Percentiles rank a stretch among this genome's conserved stretches.
These are phyloP conservation scores for Microcebus lehilahytsara DNA, from an alignment of 2,113 vertebrate genomes.

Conservation along the genomic window DNA sequence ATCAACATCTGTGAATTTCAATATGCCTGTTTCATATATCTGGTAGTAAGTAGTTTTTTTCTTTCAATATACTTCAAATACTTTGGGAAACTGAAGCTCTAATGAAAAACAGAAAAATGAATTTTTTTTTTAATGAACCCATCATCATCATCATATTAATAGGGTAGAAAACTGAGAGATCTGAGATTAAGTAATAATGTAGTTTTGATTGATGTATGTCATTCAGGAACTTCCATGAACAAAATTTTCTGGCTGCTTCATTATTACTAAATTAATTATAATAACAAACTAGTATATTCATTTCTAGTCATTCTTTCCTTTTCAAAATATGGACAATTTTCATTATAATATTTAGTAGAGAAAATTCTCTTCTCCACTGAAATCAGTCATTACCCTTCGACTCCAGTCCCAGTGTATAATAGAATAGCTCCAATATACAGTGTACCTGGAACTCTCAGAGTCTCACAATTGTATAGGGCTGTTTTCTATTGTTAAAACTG, in stretches of 20 bases:
- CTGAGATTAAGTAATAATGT: background rate
- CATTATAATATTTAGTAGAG: background rate
- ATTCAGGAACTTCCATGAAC: background rate
- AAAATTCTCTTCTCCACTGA: background rate
- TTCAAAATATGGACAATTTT: slow-evolving; percentile 26
- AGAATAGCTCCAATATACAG: background rate
- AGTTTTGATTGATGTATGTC: background rate
- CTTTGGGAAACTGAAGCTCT: background rate
- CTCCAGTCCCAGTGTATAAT: background rate
- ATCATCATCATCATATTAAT: background rate
- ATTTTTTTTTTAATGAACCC: background rate
- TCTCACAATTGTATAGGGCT: background rate
- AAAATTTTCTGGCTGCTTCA: background rate
- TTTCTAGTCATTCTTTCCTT: slow-evolving; percentile 8
- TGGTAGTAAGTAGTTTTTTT: background rate
- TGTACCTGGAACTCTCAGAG: background rate
- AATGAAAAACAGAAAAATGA: background rate
- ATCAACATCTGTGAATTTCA: background rate
- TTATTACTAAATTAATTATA: slow-evolving; percentile 19
- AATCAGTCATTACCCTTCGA: background rate
- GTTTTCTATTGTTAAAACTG: background rate
- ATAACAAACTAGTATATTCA: background rate
- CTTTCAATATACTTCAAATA: background rate
- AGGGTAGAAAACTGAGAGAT: background rate
- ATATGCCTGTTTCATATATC: background rate